Conservation (phyloP, 1,140 invertebrate genomes). For the Drosophila kanapiae region DNA sequence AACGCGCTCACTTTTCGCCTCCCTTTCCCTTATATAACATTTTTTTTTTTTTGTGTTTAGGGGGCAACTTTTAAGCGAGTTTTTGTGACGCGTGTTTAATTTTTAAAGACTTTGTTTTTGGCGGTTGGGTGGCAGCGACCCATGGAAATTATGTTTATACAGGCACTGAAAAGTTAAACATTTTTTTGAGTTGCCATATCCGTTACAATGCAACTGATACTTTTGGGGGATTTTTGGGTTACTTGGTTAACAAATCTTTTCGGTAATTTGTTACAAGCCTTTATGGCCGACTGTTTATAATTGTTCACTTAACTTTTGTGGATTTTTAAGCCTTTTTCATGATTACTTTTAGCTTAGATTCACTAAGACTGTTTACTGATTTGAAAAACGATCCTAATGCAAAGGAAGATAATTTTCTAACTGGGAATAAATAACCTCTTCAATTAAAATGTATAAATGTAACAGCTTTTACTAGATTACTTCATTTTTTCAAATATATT, state of each 20-base stretch:
- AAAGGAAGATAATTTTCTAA: too few species aligned
- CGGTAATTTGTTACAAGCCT: neutral
- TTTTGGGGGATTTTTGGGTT: neutral
- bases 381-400: too few species aligned
- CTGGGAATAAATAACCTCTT: too few species aligned
- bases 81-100: conserved; percentile 53
- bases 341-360: neutral
- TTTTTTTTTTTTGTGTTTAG: conserved; percentile 18
- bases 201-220: conserved; percentile 3
- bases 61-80: conserved; percentile 51
- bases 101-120: conserved; percentile 40
- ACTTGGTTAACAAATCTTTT: conserved; percentile 12
- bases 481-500: too few species aligned
- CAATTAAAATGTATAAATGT: too few species aligned
- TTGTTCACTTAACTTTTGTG: neutral
- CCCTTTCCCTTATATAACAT: conserved; percentile 4
- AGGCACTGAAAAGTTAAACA: conserved; percentile 13
- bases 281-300: neutral
- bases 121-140: neutral
- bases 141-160: conserved; percentile 18
- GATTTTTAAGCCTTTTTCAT: neutral
- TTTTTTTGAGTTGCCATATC: conserved; percentile 11
- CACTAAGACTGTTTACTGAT: too few species aligned
- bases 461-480: too few species aligned
- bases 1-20: conserved; percentile 41